Evolutionary conservation across 2,113 vertebrate genomes (phyloP).

Genomic region (Notothenia rossii): DNA sequence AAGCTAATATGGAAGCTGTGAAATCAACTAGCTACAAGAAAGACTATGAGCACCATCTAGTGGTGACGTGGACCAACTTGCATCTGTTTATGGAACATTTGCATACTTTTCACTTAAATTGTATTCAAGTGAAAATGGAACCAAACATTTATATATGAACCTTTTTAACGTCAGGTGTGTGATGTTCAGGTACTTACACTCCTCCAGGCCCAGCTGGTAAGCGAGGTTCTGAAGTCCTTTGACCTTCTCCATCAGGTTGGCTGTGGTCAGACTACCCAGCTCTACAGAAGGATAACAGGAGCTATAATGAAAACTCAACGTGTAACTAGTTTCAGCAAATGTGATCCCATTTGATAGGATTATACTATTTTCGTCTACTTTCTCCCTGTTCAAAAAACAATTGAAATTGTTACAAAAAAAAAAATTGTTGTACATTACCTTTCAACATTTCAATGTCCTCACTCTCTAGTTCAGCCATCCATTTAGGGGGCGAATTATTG

Average conservation of each 20-base stretch:
- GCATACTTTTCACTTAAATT: background rate
- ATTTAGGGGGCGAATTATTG: conserved; percentile 95
- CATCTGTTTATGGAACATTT: background rate
- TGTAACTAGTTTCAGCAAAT: conserved; percentile 13
- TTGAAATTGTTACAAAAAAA: background rate
- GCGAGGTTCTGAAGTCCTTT: conserved; percentile 97
- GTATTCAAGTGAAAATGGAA: background rate
- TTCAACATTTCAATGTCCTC: conserved; percentile 99
- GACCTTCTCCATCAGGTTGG: conserved; percentile 99
- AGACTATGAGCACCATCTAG: conserved; percentile 77
- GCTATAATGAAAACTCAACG: conserved; percentile 1
- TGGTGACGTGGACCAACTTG: conserved; percentile 48
- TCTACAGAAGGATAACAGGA: conserved; percentile 78
- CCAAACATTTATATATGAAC: background rate
- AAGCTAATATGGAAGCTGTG: background rate
- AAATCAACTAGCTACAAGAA: background rate
- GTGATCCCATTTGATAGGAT: conserved; percentile 32
- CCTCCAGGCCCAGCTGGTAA: conserved; percentile 97
- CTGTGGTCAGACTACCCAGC: conserved; percentile 95
- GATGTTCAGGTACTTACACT: conserved; percentile 90
- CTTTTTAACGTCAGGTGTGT: background rate
- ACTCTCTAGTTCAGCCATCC: conserved; percentile 98
- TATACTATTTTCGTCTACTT: conserved; percentile 3
- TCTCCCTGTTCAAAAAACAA: conserved; percentile 17
- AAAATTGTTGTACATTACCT: conserved; percentile 80